phyloP scores from a whole-genome alignment of 2,888 invertebrate species.

The Malachius bipustulatus region DNA sequence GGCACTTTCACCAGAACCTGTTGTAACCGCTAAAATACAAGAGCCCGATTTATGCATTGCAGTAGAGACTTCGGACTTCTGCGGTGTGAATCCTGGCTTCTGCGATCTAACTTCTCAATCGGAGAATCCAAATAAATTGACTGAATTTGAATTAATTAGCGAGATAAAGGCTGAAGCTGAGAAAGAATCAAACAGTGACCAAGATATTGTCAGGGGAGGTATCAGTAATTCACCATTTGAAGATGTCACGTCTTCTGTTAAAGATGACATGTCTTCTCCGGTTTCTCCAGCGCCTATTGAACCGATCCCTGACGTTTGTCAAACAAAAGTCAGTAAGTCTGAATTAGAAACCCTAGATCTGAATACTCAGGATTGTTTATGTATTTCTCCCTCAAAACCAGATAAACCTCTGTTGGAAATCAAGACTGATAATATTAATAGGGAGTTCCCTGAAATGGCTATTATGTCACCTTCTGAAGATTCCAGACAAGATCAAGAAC shows the following conservation, averaged over 20 bases:
- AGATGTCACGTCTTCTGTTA: slow-evolving; percentile 33
- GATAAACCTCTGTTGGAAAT: slow-evolving; percentile 15
- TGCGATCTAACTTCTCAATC: no score
- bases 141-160: no score
- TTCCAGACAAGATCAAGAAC: slow-evolving; percentile 21
- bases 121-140: no score
- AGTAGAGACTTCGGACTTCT: no score
- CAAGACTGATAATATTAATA: slow-evolving; percentile 28
- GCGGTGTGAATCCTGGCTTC: no score
- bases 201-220: slow-evolving; percentile 1
- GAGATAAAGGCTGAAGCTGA: slow-evolving; percentile 4
- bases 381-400: slow-evolving; percentile 24
- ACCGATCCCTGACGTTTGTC: slow-evolving; percentile 12
- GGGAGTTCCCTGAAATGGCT: slow-evolving; percentile 27
- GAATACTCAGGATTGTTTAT: slow-evolving; percentile 23
- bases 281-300: background rate
- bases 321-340: slow-evolving; percentile 15
- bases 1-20: slow-evolving; percentile 9
- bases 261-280: slow-evolving; percentile 21
- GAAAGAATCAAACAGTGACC: slow-evolving; percentile 8
- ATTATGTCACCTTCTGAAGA: slow-evolving; percentile 28
- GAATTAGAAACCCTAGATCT: slow-evolving; percentile 19
- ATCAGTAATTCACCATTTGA: slow-evolving; percentile 15
- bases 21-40: background rate
- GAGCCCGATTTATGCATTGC: background rate